phyloP scores from a whole-genome alignment of 2,797 vertebrate species.

The Remorina albescens region DNA sequence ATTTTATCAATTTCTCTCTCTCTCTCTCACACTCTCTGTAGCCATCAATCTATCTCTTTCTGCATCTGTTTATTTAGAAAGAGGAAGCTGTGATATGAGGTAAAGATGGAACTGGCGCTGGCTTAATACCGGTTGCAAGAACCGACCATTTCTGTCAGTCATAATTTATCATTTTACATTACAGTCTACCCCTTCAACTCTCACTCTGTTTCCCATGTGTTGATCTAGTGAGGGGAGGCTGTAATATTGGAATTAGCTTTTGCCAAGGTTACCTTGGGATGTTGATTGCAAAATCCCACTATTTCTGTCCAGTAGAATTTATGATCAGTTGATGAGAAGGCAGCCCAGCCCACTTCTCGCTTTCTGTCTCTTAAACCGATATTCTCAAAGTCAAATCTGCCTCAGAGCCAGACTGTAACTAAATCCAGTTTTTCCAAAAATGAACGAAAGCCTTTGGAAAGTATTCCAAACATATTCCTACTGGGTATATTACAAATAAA shows the following conservation, averaged over 20 bases:
- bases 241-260: conserved; percentile 33
- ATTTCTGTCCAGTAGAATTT: conserved; percentile 27
- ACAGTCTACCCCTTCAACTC: background rate
- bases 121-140: conserved; percentile 24
- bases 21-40: background rate
- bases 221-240: conserved; percentile 24
- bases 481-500: too few relatives aligned
- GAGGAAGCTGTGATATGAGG: conserved; percentile 15
- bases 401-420: too few relatives aligned
- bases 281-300: conserved; percentile 43
- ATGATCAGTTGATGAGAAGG: conserved; percentile 3
- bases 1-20: conserved; percentile 17
- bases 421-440: too few relatives aligned
- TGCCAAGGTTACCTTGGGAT: conserved; percentile 31
- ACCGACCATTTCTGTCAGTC: conserved; percentile 39
- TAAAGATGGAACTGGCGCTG: conserved; percentile 2
- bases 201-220: background rate
- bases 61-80: conserved; percentile 7
- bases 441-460: too few relatives aligned
- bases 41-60: conserved; percentile 15
- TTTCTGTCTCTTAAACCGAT: background rate
- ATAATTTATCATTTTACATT: conserved; percentile 21
- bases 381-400: too few relatives aligned
- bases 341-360: background rate
- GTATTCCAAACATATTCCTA: too few relatives aligned